Evolutionary conservation across 1,140 invertebrate genomes (phyloP).

Genomic region (Drosophila mauritiana): DNA sequence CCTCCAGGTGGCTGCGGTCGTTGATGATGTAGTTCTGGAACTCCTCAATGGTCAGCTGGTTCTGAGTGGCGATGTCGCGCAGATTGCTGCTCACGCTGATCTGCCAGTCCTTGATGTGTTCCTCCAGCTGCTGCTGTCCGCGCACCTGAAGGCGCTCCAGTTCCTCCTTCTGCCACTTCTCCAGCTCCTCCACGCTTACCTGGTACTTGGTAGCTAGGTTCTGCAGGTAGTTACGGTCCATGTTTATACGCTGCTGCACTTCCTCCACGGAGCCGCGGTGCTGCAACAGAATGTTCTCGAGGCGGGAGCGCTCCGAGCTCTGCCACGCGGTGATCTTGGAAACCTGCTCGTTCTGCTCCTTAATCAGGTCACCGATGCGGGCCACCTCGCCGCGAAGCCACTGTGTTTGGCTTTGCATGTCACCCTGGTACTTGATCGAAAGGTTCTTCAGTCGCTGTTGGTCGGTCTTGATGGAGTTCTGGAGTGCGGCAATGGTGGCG

Average conservation of each 20-base stretch:
- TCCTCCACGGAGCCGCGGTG: conserved; percentile 75
- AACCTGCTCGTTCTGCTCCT: conserved; percentile 74
- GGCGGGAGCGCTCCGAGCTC: conserved; percentile 67
- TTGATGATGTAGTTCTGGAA: conserved; percentile 71
- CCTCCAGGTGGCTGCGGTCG: conserved; percentile 66
- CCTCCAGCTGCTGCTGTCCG: conserved; percentile 66
- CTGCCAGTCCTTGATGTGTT: conserved; percentile 79
- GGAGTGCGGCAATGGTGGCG: conserved; percentile 64
- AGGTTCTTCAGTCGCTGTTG: conserved; percentile 74
- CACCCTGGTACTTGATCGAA: conserved; percentile 74
- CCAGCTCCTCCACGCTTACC: conserved; percentile 77
- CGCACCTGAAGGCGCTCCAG: conserved; percentile 64
- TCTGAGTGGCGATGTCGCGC: conserved; percentile 63
- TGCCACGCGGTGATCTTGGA: conserved; percentile 74
- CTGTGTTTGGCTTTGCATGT: conserved; percentile 76
- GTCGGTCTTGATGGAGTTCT: conserved; percentile 67
- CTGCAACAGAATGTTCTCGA: conserved; percentile 66
- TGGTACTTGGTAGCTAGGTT: conserved; percentile 75
- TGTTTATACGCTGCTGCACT: conserved; percentile 66
- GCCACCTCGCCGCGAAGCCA: conserved; percentile 75
- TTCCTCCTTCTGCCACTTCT: conserved; percentile 76
- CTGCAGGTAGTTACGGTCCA: conserved; percentile 71
- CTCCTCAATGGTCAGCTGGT: conserved; percentile 77
- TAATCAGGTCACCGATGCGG: conserved; percentile 71
- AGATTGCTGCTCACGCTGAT: conserved; percentile 60